phyloP scores from a whole-genome alignment of 1,140 invertebrate genomes.

The Penaeus vannamei region DNA sequence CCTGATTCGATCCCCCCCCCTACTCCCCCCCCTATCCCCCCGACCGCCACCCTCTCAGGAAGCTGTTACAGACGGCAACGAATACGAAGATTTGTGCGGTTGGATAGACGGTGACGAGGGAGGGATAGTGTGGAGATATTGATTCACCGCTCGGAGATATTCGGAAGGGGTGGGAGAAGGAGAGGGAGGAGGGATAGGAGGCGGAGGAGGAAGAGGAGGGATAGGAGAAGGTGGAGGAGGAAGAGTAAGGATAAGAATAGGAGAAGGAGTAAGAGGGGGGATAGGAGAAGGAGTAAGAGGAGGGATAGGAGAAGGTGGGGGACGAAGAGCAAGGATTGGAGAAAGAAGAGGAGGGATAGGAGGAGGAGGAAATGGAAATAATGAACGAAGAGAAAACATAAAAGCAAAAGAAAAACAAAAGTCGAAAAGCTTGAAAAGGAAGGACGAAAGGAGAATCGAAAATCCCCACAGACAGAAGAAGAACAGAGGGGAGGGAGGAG shows the following conservation, averaged over 20 bases:
- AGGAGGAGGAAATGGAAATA: neutral
- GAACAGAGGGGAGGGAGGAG: neutral
- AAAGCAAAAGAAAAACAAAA: neutral
- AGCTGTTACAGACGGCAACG: neutral
- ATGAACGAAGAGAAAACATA: no score
- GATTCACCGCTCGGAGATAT: no score
- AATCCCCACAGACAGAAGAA: neutral
- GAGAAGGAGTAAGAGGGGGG: neutral
- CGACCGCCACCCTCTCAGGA: no score
- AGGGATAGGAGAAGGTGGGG: neutral
- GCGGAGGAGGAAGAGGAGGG: neutral
- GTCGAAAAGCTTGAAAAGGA: neutral
- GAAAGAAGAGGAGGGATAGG: neutral
- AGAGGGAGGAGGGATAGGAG: constrained; percentile 3
- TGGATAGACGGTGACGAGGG: neutral
- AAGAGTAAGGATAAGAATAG: neutral
- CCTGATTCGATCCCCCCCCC: no score
- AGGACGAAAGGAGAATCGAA: neutral
- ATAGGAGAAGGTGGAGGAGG: neutral
- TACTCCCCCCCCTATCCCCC: neutral
- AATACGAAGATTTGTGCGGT: neutral
- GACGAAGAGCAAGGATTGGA: neutral
- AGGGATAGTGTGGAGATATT: neutral
- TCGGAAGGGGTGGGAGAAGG: neutral
- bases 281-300: no score